Percentiles rank a stretch among this genome's conserved stretches.
Conservation (phyloP, 1,140 invertebrate species). For the Drosophila repletoides region DNA sequence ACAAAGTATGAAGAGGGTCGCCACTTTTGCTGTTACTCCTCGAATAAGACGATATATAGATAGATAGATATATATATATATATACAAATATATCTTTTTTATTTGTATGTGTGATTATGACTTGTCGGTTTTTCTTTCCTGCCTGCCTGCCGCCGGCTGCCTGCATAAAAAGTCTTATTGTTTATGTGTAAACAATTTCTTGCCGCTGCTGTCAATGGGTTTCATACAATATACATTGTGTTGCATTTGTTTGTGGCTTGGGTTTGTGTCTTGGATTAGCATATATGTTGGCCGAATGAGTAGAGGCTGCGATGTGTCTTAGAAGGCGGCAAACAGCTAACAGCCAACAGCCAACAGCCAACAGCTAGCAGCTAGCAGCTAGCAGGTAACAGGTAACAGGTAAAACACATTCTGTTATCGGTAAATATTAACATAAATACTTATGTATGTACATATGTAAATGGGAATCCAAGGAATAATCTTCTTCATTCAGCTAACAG, state of each 20-base stretch:
- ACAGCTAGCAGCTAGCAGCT: too few species aligned
- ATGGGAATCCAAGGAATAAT: constrained; percentile 7
- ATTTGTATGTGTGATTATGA: constrained; percentile 1
- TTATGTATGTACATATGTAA: constrained; percentile 10
- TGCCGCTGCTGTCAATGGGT: constrained; percentile 48
- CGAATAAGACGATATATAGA: neutral
- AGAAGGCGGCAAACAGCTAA: too few species aligned
- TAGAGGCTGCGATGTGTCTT: too few species aligned
- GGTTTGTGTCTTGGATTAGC: constrained; percentile 40
- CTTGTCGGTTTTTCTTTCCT: constrained; percentile 27
- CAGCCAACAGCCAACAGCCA: too few species aligned
- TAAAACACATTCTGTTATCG: constrained; percentile 48
- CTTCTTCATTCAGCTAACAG: neutral
- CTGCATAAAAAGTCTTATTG: constrained; percentile 36
- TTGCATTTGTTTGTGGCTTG: constrained; percentile 43
- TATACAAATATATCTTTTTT: too few species aligned
- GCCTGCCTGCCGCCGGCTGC: too few species aligned
- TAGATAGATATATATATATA: neutral
- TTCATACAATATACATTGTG: constrained; percentile 20
- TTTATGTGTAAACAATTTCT: constrained; percentile 54
- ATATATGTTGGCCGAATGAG: too few species aligned
- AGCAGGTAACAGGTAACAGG: too few species aligned
- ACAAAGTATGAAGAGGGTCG: constrained; percentile 37
- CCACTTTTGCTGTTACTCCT: constrained; percentile 23
- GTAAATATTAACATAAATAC: constrained; percentile 55